Base-by-base conservation (phyloP, 1,140 invertebrate genomes). In the Popillia japonica region DNA sequence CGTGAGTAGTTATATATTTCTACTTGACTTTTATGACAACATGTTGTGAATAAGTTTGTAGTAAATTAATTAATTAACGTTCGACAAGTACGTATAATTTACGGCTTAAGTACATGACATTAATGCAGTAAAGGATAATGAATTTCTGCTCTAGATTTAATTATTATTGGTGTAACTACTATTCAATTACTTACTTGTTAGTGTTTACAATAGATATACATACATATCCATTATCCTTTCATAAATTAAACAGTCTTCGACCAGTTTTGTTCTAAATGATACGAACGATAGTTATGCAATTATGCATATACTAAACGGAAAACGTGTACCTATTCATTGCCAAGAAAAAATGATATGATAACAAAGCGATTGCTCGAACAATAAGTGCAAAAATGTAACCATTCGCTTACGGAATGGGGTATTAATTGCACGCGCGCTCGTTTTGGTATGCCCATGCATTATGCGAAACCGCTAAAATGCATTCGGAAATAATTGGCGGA, bases 211-310 rank as follows among this genome's bases (percentile, higher is more conserved):
- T 55, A 55, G 48, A 55, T 55, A 23, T 9, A 68, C 22, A 68
- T 7, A 34, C 20, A 68, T 17, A 14, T 6, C n/a, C 8, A 68
- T 55, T 55, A 55, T 55, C 48, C 48, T 55, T 55, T 55, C 48
- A 68, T 68, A 68, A 68, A 68, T 68, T 68, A 68, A 68, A 27
- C 27, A 68, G 7, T 68, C 61, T 68, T 68, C 22, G 10, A 22
- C 20, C 61, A 68, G 61, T 68, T 68, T 68, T 68, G 61, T 68
- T 68, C 61, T 27, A 68, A 68, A 68, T 68, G 27, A 34, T 20
- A 68, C 27, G 61, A 68, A 68, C 22, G 27, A 68, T 55, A 55
- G 14, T 55, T 55, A 17, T 17, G 61, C 61, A 68, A 68, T 68
- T 27, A 55, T n/a, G 48, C 14, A n/a, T 55, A 22, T 34, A 68